Evolutionary conservation across 2,888 invertebrate genomes (phyloP).

Genomic region (Gymnocheta viridis): DNA sequence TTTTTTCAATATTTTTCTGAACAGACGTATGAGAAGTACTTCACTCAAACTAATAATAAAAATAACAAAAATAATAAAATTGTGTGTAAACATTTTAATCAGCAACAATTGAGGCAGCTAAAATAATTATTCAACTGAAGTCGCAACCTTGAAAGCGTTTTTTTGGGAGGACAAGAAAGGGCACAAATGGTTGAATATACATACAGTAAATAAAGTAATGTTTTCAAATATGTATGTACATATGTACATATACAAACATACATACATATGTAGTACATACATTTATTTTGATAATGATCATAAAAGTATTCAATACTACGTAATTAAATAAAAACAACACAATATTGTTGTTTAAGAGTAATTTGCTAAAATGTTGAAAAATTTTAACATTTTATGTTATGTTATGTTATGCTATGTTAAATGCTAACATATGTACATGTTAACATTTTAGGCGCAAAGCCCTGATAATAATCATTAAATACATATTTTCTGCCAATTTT

Average conservation of each 20-base stretch:
- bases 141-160: background rate
- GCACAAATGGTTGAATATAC: background rate
- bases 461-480: no score
- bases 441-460: no score
- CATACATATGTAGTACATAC: no score
- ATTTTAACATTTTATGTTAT: no score
- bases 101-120: constrained; percentile 40
- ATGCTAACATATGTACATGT: no score
- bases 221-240: background rate
- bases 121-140: constrained; percentile 2
- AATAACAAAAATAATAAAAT: constrained; percentile 40
- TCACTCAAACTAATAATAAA: constrained; percentile 33
- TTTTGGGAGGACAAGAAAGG: background rate
- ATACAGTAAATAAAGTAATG: background rate
- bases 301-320: background rate
- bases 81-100: constrained; percentile 65
- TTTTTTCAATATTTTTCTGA: constrained; percentile 1
- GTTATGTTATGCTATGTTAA: no score
- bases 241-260: background rate
- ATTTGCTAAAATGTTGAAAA: no score
- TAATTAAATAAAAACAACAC: background rate
- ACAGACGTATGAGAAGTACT: constrained; percentile 11
- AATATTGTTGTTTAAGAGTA: no score
- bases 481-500: no score
- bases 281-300: background rate